Evolutionary conservation across 2,113 vertebrate genomes (phyloP).

Genomic region (Halcyon malimbica): DNA sequence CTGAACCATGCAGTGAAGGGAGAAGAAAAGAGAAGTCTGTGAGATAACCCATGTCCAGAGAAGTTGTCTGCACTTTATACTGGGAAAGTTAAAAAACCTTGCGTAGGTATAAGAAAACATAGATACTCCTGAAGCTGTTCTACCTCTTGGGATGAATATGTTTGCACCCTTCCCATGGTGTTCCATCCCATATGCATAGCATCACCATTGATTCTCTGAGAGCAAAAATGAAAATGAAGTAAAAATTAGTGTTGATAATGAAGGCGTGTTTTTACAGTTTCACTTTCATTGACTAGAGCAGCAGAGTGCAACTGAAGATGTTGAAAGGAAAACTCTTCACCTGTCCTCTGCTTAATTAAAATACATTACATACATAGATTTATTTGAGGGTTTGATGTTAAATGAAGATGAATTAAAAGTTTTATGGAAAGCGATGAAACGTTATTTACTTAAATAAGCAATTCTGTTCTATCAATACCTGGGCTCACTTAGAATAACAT

Average conservation of each 20-base stretch:
- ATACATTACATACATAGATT: conserved; percentile 56
- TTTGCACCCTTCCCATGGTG: not conserved
- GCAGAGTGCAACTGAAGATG: conserved; percentile 43
- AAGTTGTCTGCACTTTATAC: not conserved
- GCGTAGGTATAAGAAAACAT: not conserved
- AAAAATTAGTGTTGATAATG: conserved; percentile 55
- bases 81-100: not conserved
- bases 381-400: conserved; percentile 58
- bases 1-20: not conserved
- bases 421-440: conserved; percentile 46
- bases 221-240: conserved; percentile 12
- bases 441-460: conserved; percentile 52
- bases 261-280: conserved; percentile 42
- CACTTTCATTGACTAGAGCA: conserved; percentile 53
- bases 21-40: not conserved
- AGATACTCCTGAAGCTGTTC: not conserved
- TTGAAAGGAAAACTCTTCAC: conserved; percentile 61
- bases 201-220: not conserved
- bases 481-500: not conserved
- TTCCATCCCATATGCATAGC: not conserved
- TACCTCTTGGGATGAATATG: not conserved
- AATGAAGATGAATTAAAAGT: conserved; percentile 69
- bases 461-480: conserved; percentile 45
- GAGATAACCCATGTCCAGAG: not conserved
- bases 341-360: conserved; percentile 61